Percentiles rank a stretch among this genome's conserved stretches.
Evolutionary conservation across 2,113 vertebrate genomes (phyloP).

Genomic region (Thunnus thynnus): DNA sequence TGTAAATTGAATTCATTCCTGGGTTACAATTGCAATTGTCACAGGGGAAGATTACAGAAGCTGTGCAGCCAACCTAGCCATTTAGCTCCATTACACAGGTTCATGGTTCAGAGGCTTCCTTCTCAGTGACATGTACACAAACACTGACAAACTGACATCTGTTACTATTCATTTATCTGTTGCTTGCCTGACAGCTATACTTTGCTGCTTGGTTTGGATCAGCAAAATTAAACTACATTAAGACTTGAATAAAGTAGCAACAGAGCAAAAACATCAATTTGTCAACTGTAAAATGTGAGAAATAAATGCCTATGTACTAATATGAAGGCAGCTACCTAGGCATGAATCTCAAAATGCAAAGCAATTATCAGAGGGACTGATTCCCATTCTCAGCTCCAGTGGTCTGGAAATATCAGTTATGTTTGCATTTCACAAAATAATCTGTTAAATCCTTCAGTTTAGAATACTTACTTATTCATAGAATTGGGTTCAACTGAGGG

Average conservation of each 20-base stretch:
- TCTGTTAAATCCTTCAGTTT: conserved; percentile 17
- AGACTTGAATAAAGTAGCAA: background rate
- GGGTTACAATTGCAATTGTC: conserved; percentile 5
- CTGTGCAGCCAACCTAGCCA: conserved; percentile 24
- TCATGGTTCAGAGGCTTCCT: conserved; percentile 7
- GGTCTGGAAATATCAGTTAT: conserved; percentile 14
- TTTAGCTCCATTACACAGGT: conserved; percentile 51
- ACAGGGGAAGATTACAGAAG: conserved; percentile 25
- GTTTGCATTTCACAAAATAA: conserved; percentile 14
- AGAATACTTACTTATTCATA: background rate
- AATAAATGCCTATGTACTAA: no score
- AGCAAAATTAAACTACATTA: background rate
- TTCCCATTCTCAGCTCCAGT: conserved; percentile 45
- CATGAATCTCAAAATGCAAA: conserved; percentile 10
- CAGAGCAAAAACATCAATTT: background rate
- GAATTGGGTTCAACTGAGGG: background rate
- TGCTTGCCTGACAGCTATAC: background rate
- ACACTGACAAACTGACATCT: conserved; percentile 12
- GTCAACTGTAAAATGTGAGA: no score
- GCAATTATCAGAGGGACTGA: conserved; percentile 25
- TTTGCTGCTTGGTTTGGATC: conserved; percentile 30
- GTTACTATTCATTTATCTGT: conserved; percentile 22
- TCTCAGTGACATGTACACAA: conserved; percentile 30
- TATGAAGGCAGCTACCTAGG: no score
- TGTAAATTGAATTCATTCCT: conserved; percentile 10